Conservation (phyloP, 2,797 vertebrate species). For the Pteropus rufus region DNA sequence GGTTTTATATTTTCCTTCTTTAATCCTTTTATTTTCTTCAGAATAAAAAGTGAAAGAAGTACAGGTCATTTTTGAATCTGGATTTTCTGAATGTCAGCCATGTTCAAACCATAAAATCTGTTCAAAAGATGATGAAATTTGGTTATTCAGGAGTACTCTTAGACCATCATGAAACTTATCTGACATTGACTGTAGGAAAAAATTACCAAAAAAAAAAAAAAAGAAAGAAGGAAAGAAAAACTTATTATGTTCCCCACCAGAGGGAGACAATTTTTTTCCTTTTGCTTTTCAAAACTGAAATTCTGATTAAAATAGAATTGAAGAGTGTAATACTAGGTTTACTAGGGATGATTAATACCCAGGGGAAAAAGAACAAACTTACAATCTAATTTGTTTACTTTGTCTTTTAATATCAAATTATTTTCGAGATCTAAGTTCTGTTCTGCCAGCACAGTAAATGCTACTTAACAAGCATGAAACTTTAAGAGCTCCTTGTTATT, state of each 20-base stretch:
- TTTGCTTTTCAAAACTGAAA: conserved; percentile 69
- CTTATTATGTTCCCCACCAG: conserved; percentile 74
- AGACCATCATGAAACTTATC: background rate
- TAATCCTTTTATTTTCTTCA: conserved; percentile 37
- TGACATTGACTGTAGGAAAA: conserved; percentile 14
- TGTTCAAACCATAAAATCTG: background rate
- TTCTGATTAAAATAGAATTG: conserved; percentile 64
- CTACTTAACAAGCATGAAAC: conserved; percentile 61
- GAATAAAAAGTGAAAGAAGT: conserved; percentile 1
- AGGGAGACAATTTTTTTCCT: conserved; percentile 78
- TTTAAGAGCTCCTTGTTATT: conserved; percentile 67
- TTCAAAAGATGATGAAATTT: conserved; percentile 22
- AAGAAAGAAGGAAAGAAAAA: conserved; percentile 38
- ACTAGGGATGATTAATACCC: conserved; percentile 60
- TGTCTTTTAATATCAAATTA: conserved; percentile 75
- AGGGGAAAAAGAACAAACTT: conserved; percentile 53
- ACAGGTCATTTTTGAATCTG: conserved; percentile 24
- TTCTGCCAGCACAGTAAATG: conserved; percentile 53
- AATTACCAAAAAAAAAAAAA: background rate
- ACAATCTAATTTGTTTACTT: conserved; percentile 74
- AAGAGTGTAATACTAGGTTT: conserved; percentile 47
- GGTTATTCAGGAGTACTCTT: background rate
- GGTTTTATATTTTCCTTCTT: background rate
- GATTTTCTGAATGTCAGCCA: conserved; percentile 12
- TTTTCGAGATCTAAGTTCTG: conserved; percentile 64